Conservation (phyloP, 1,140 invertebrate genomes). For the Papilio polyxenes region DNA sequence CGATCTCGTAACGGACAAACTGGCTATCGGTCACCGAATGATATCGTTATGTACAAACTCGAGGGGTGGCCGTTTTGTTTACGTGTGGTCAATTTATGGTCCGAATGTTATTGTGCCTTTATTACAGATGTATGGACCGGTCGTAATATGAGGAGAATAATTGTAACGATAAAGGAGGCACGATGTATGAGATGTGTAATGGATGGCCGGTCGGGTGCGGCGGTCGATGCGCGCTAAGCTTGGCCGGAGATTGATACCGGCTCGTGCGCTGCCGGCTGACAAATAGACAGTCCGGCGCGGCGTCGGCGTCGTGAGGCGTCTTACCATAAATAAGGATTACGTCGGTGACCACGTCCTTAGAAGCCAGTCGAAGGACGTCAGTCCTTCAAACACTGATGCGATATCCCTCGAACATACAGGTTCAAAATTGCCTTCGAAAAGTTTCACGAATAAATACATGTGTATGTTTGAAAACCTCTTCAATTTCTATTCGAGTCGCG, state of each 20-base stretch:
- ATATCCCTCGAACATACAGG: not conserved
- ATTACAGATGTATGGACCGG: conserved; percentile 51
- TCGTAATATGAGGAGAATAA: conserved; percentile 40
- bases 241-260: conserved; percentile 71
- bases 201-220: conserved; percentile 39
- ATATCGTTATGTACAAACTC: conserved; percentile 50
- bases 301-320: conserved; percentile 73
- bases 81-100: conserved; percentile 70
- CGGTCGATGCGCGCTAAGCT: conserved; percentile 50
- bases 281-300: conserved; percentile 73
- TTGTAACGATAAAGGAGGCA: conserved; percentile 45
- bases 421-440: not conserved
- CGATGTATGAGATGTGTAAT: conserved; percentile 31
- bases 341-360: conserved; percentile 70
- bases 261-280: conserved; percentile 62
- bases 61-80: conserved; percentile 72
- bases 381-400: conserved; percentile 48
- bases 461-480: not conserved
- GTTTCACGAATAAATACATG: not conserved
- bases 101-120: conserved; percentile 50
- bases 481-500: conserved; percentile 55
- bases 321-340: conserved; percentile 79
- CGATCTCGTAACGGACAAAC: conserved; percentile 61
- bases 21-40: conserved; percentile 56
- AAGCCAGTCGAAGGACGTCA: conserved; percentile 63